Evolutionary conservation across 1,140 invertebrate genomes (phyloP), one percentile per base, ranked within the genome.

Genomic region (Hyphantria cunea): DNA sequence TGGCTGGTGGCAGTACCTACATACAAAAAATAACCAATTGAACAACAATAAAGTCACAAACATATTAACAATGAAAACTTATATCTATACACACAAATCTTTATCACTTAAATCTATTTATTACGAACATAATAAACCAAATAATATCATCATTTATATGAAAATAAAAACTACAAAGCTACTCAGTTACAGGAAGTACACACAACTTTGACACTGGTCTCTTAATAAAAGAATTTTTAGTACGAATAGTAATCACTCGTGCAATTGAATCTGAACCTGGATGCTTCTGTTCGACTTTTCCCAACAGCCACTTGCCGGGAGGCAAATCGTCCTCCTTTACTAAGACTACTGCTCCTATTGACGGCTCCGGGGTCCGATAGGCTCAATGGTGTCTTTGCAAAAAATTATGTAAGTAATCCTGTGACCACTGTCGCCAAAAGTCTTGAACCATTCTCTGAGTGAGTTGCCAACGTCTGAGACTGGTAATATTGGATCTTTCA

Each of bases 351-450:
- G 2, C 37, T 9, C 37, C 37, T 7, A 39, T 2, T n/a, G 37
- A 2, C 12, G 48, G 50, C 15, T 52, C 50, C 8, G 50, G 34
- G 6, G 0, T 37, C 6, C 39, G 33, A 8, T 52, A 6, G 0
- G 7, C 0, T 33, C 50, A 52, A 6, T 15, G 34, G 32, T 52
- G 50, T 0, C 50, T 12, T 6, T 52, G 50, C 10, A 52, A 17
- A 39, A 39, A 52, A 17, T 52, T 33, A n/a, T 52, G 33, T 15
- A 59, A 11, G 13, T 59, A 50, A 10, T 59, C 56, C 11, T 39
- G 45, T 6, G 45, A 51, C 58, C 58, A 60, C 0, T 37, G 15
- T n/a, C 39, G 15, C 58, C 58, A 60, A 39, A 41, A 60, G 11
- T 32, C 34, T 48, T 51, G 58, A 8, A 60, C 4, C 48, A 60